Conservation (phyloP, 2,797 vertebrate genomes). For the Sebastes cheni region DNA sequence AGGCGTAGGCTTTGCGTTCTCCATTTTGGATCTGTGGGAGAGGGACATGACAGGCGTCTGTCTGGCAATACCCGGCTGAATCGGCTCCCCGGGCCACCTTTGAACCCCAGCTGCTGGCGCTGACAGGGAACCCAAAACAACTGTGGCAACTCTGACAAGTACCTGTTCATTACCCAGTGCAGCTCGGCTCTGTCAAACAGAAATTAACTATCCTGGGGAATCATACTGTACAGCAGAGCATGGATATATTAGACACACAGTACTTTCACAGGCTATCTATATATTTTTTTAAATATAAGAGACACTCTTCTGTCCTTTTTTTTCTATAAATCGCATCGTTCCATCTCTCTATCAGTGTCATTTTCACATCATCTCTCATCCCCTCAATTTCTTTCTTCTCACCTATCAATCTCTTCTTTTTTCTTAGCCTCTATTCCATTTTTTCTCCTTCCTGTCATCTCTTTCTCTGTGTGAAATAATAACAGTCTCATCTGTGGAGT, state of each 20-base stretch:
- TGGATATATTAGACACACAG: slow-evolving; percentile 77
- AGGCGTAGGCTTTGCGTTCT: slow-evolving; percentile 99
- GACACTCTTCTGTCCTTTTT: slow-evolving; percentile 21
- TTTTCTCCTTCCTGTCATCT: slow-evolving; percentile 61
- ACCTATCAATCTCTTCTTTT: slow-evolving; percentile 62
- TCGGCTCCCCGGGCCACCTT: slow-evolving; percentile 94
- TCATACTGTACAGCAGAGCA: slow-evolving; percentile 84
- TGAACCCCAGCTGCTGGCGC: slow-evolving; percentile 99
- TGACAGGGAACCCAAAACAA: slow-evolving; percentile 99
- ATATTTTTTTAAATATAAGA: slow-evolving; percentile 49
- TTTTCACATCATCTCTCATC: slow-evolving; percentile 62
- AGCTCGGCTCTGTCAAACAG: slow-evolving; percentile 93
- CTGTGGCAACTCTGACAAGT: slow-evolving; percentile 99
- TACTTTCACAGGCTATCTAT: slow-evolving; percentile 69
- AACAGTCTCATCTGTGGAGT: slow-evolving; percentile 69
- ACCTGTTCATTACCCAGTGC: slow-evolving; percentile 99
- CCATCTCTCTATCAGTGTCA: slow-evolving; percentile 66
- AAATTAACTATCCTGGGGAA: slow-evolving; percentile 99
- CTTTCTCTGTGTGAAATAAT: slow-evolving; percentile 67
- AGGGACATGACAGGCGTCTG: slow-evolving; percentile 99
- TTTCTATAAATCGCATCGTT: slow-evolving; percentile 48
- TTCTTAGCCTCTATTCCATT: slow-evolving; percentile 38
- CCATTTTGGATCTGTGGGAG: slow-evolving; percentile 99
- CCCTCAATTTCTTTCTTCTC: slow-evolving; percentile 61
- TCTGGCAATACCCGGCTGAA: slow-evolving; percentile 97